Conservation (phyloP, 2,888 invertebrate genomes). For the Hydriomena furcata region DNA sequence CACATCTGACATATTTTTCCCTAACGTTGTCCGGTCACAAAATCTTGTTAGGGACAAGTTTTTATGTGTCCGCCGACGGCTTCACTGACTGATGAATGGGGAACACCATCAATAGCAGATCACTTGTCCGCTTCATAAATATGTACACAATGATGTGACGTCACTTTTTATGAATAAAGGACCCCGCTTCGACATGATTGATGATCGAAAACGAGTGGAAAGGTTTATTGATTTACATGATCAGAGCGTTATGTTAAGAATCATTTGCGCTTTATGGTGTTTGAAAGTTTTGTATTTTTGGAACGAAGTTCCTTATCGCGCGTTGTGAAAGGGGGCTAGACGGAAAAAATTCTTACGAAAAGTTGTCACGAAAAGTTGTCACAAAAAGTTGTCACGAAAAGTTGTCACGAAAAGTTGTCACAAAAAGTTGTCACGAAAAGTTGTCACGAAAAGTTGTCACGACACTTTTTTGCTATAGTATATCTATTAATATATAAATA, state of each 20-base stretch:
- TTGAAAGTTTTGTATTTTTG: too few relatives aligned
- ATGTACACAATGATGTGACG: conserved; percentile 73
- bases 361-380: too few relatives aligned
- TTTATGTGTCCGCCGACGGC: conserved; percentile 49
- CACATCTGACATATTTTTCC: conserved; percentile 33
- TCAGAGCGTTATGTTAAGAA: conserved; percentile 54
- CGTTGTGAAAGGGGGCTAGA: too few relatives aligned
- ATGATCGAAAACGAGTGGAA: conserved; percentile 55
- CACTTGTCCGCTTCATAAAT: conserved; percentile 77
- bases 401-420: too few relatives aligned
- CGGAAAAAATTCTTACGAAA: too few relatives aligned
- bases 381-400: too few relatives aligned
- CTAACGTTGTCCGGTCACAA: conserved; percentile 41
- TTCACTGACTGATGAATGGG: conserved; percentile 66
- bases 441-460: too few relatives aligned
- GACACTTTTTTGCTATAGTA: too few relatives aligned
- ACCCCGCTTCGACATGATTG: conserved; percentile 54
- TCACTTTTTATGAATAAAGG: conserved; percentile 69
- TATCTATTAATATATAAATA: too few relatives aligned
- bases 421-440: too few relatives aligned
- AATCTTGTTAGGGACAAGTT: conserved; percentile 50
- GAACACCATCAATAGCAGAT: conserved; percentile 70
- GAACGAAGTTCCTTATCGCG: too few relatives aligned
- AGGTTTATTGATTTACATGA: conserved; percentile 67
- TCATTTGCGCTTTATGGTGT: conserved; percentile 43